Percentiles rank a stretch among this genome's conserved stretches.
These are phyloP conservation scores for Drepana arcuata DNA, from an alignment of 1,140 invertebrate genomes.

Conservation along the genomic window DNA sequence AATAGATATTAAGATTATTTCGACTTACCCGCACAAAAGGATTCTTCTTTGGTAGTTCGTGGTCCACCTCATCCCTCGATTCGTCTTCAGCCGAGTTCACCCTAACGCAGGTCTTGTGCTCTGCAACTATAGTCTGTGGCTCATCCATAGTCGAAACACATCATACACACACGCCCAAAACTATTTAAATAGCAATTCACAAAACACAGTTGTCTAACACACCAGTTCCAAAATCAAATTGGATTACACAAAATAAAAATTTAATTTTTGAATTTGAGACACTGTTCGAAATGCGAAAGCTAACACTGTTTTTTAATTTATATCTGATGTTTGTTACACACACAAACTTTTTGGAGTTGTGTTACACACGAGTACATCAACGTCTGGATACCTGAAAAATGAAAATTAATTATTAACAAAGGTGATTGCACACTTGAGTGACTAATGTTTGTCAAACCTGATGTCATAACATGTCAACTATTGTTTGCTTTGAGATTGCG, in stretches of 20 bases:
- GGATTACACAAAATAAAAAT: constrained; percentile 3
- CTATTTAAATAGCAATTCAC: constrained; percentile 9
- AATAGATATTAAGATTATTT: neutral
- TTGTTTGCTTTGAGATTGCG: too few relatives aligned
- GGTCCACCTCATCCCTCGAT: constrained; percentile 49
- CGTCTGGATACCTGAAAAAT: too few relatives aligned
- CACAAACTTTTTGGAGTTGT: neutral
- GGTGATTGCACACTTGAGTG: too few relatives aligned
- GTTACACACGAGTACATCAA: too few relatives aligned
- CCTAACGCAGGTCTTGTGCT: constrained; percentile 60
- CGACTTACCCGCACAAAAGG: constrained; percentile 57
- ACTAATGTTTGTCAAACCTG: too few relatives aligned
- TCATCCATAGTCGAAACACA: constrained; percentile 52
- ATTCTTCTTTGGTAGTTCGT: constrained; percentile 59
- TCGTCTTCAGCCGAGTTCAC: constrained; percentile 58
- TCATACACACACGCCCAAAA: constrained; percentile 31
- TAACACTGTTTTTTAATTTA: too few relatives aligned
- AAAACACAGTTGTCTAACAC: constrained; percentile 7
- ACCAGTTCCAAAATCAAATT: too few relatives aligned
- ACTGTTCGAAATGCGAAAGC: too few relatives aligned
- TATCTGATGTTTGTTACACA: constrained; percentile 7
- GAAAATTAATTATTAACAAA: too few relatives aligned
- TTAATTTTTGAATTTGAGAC: constrained; percentile 2
- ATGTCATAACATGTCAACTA: too few relatives aligned
- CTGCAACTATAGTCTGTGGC: constrained; percentile 49